Evolutionary conservation across 2,888 invertebrate species (phyloP).

Genomic region (Chaitophorus viminalis): DNA sequence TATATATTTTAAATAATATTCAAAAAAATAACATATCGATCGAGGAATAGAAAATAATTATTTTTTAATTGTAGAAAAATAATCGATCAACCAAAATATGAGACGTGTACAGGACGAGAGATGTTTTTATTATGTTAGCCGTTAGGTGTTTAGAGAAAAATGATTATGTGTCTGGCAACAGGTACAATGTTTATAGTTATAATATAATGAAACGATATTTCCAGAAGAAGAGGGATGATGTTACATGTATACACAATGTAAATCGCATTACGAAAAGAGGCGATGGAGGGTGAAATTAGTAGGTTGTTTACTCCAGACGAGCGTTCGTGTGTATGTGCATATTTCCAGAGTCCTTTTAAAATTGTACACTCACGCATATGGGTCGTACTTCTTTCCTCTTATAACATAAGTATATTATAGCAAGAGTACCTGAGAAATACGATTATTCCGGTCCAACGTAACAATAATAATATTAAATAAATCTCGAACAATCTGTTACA

Average conservation of each 20-base stretch:
- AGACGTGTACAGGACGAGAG: too few species aligned
- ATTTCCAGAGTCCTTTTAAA: neutral
- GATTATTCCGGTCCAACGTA: conserved; percentile 45
- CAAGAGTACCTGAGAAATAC: neutral
- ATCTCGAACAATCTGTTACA: neutral
- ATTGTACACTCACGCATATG: neutral
- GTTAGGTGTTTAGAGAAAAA: too few species aligned
- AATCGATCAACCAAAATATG: too few species aligned
- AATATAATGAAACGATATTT: neutral
- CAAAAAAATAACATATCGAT: too few species aligned
- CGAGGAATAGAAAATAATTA: too few species aligned
- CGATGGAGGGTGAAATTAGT: conserved; percentile 33
- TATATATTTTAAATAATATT: too few species aligned
- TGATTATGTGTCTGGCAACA: neutral
- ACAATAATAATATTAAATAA: neutral
- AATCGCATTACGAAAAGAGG: conserved; percentile 38
- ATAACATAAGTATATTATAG: neutral
- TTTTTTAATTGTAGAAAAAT: too few species aligned
- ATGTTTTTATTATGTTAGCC: too few species aligned
- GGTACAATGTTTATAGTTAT: neutral
- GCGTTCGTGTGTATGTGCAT: neutral
- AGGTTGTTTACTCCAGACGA: neutral
- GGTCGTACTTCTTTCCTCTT: neutral
- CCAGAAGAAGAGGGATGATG: neutral
- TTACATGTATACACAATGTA: neutral